Evolutionary conservation across 2,797 vertebrate species (phyloP), one percentile per base, ranked within the genome.

Genomic region (Betta splendens): DNA sequence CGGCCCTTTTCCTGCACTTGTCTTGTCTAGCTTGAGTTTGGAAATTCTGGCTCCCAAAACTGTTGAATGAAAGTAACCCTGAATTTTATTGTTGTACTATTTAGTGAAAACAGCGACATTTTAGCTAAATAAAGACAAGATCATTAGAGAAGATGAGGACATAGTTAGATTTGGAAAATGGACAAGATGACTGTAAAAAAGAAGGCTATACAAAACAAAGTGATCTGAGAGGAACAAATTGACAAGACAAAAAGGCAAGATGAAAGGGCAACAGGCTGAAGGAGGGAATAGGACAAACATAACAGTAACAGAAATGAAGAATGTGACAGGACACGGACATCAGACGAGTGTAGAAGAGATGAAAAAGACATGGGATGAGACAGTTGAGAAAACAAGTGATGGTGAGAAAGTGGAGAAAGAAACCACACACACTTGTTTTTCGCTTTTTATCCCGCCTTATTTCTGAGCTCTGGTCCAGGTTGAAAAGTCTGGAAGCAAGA

Each of bases 391-490:
- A 7, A 10, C 7, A 8, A 8, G 7, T 7, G 4, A 28, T 56
- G 32, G 57, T 18, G 20, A 62, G 16, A 17, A 5, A 32, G 13
- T 5, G 31, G 12, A 12, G 31, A 11, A 32, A 28, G 26, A 28
- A 28, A 28, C 26, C 7, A 2, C 4, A 8, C 9, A 28, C 28
- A n/a, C 15, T 18, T 26, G 29, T 22, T 22, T 17, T 40, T 20
- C 38, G 40, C 37, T 38, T 45, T 31, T 9, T 42, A 38, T 51
- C 57, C 32, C 20, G 9, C 5, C 22, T 69, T 28, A 46, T 64
- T 75, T 64, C 61, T 58, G 54, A 5, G 42, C 69, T 84, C 50
- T 22, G 64, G 54, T 61, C 70, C 58, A 60, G 69, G 63, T 60
- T 22, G 57, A 35, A 49, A 56, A 64, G 60, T 76, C 59, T 69